These are phyloP conservation scores for Phanerotoma sp. DNA, from an alignment of 2,888 invertebrate genomes.

Conservation along the genomic window DNA sequence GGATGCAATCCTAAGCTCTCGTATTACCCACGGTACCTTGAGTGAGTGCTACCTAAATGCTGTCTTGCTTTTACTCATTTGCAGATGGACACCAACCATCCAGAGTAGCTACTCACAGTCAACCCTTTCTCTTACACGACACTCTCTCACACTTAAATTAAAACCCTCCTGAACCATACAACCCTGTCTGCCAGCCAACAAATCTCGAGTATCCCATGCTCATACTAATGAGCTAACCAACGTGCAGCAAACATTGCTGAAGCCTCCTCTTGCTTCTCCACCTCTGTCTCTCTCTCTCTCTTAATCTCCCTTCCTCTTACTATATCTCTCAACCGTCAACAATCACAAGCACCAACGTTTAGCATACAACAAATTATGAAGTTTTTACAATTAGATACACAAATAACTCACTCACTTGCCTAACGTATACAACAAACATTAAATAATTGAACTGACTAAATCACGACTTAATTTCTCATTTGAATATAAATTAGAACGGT, in stretches of 20 bases:
- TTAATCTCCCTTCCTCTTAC: too few relatives aligned
- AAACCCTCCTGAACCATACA: constrained; percentile 39
- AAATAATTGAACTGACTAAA: too few relatives aligned
- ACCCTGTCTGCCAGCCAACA: constrained; percentile 34
- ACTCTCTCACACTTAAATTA: constrained; percentile 46
- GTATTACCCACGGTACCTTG: constrained; percentile 1
- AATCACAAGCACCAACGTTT: not conserved
- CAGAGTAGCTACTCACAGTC: too few relatives aligned
- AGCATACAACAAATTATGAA: not conserved
- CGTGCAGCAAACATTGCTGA: not conserved
- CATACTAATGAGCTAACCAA: constrained; percentile 44
- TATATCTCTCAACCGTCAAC: too few relatives aligned
- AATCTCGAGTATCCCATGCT: constrained; percentile 44
- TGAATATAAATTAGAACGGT: too few relatives aligned
- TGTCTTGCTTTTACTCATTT: constrained; percentile 4
- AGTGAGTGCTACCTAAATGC: not conserved
- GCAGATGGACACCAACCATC: not conserved
- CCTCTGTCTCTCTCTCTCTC: too few relatives aligned
- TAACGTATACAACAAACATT: too few relatives aligned
- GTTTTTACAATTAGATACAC: too few relatives aligned
- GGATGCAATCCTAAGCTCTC: constrained; percentile 50
- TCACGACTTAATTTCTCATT: too few relatives aligned
- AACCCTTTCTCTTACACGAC: constrained; percentile 29
- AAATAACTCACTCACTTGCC: not conserved
- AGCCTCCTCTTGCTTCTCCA: not conserved